Evolutionary conservation across 2,113 vertebrate species (phyloP).

Genomic region (Mastomys natalensis): DNA sequence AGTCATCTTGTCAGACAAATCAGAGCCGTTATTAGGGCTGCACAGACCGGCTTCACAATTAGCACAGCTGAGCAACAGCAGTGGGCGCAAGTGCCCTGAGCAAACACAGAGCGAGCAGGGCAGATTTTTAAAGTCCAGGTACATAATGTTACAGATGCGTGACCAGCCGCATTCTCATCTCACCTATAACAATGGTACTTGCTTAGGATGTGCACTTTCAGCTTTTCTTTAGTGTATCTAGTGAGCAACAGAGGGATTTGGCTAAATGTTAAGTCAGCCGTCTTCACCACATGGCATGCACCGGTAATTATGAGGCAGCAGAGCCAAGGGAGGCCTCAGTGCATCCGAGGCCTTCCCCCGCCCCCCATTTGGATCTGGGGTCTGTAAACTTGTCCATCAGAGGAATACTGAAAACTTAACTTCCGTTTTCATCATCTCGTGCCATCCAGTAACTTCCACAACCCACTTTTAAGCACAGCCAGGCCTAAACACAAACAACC

Average conservation of each 20-base stretch:
- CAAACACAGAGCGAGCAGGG: not conserved
- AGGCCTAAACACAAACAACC: slow-evolving; percentile 57
- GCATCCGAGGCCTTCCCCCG: not conserved
- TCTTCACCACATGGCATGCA: not conserved
- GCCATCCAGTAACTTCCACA: slow-evolving; percentile 38
- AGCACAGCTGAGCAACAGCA: not conserved
- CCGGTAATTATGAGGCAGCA: not conserved
- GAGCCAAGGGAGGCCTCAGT: not conserved
- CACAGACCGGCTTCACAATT: not conserved
- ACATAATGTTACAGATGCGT: slow-evolving; percentile 1
- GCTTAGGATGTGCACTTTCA: slow-evolving; percentile 29
- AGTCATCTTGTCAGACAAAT: slow-evolving; percentile 16
- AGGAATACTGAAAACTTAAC: slow-evolving; percentile 39
- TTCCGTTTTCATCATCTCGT: not conserved
- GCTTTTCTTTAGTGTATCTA: slow-evolving; percentile 8
- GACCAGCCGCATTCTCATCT: not conserved
- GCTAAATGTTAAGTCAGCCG: not conserved
- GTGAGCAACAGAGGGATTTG: not conserved
- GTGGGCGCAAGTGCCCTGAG: not conserved
- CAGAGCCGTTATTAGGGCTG: not conserved
- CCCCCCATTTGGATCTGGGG: not conserved
- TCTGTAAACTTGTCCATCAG: slow-evolving; percentile 27
- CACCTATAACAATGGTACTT: not conserved
- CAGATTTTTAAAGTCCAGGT: not conserved
- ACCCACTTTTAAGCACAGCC: slow-evolving; percentile 46